Percentiles rank a stretch among this genome's conserved stretches.
Conservation (phyloP, 2,113 vertebrate genomes). For the Agelaius phoeniceus region DNA sequence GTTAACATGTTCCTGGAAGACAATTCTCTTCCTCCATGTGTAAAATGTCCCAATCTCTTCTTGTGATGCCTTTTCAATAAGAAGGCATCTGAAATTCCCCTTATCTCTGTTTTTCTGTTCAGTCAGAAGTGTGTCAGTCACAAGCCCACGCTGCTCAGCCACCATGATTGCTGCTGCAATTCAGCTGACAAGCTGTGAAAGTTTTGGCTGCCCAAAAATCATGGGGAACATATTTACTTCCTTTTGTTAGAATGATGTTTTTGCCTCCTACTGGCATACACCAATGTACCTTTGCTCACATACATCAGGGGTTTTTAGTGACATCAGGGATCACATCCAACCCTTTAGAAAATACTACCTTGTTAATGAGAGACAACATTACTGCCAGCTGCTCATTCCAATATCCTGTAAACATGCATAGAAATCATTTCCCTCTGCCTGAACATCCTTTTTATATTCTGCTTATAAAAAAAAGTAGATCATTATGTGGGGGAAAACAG, state of each 20-base stretch:
- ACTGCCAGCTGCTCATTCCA: neutral
- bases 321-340: neutral
- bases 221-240: neutral
- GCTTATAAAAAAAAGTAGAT: neutral
- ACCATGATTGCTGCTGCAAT: neutral
- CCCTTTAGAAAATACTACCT: neutral
- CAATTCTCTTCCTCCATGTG: neutral
- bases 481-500: neutral
- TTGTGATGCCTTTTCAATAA: neutral
- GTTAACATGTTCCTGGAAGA: neutral
- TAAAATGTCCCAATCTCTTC: neutral
- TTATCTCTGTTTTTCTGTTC: neutral
- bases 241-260: neutral
- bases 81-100: neutral
- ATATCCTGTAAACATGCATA: neutral
- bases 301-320: neutral
- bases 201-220: slow-evolving; percentile 21
- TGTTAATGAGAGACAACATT: neutral
- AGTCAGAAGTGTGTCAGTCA: slow-evolving; percentile 21
- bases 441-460: neutral
- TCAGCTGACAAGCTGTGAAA: slow-evolving; percentile 25
- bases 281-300: neutral
- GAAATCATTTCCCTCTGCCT: neutral
- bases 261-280: neutral
- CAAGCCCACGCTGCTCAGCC: neutral